Evolutionary conservation across 1,140 invertebrate genomes (phyloP).

Genomic region (Brachionus manjavacas): DNA sequence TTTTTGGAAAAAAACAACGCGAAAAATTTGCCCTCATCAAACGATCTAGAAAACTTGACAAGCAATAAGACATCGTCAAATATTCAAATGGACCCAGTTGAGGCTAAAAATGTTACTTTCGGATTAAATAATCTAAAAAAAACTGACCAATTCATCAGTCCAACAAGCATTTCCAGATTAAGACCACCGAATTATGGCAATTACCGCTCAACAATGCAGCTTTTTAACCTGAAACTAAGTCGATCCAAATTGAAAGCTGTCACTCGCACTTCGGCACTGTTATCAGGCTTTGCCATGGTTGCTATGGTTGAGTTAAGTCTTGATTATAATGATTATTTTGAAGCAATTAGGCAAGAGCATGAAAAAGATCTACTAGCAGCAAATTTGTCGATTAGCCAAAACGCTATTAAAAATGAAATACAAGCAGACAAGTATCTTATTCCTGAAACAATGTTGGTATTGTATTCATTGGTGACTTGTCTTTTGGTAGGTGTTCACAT

Average conservation of each 20-base stretch:
- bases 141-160: background rate
- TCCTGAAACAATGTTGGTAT: conserved; percentile 8
- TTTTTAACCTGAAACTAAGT: conserved; percentile 41
- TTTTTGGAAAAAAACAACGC: conserved; percentile 20
- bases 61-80: background rate
- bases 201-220: background rate
- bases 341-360: conserved; percentile 6
- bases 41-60: background rate
- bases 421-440: background rate
- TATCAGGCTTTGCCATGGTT: conserved; percentile 46
- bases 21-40: background rate
- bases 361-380: background rate
- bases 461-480: conserved; percentile 43
- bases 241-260: conserved; percentile 45
- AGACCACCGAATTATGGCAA: background rate
- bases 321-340: conserved; percentile 27
- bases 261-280: conserved; percentile 44
- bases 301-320: conserved; percentile 41
- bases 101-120: background rate
- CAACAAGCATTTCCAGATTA: background rate
- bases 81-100: background rate
- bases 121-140: background rate
- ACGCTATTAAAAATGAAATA: background rate
- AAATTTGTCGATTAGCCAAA: background rate
- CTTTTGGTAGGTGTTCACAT: conserved; percentile 45